Base-by-base conservation (phyloP, 2,113 vertebrate species). In the Anarhynchus alexandrinus region DNA sequence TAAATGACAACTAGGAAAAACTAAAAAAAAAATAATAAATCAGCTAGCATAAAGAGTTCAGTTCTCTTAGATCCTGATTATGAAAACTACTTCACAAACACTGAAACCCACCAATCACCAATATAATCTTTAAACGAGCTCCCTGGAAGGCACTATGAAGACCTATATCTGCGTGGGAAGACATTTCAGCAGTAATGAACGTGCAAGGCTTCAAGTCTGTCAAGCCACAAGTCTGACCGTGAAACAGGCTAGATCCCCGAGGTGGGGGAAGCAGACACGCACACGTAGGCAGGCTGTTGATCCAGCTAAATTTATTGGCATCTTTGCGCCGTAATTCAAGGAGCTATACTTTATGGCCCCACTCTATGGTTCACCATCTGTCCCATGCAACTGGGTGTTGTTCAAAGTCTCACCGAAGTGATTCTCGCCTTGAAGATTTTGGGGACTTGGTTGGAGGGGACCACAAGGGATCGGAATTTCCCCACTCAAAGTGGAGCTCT, bases 1-100 rank as follows among this genome's bases (percentile, higher is more conserved):
- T 86, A 95, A 92, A 82, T 70, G 85, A 90, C 90, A 89, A 96
- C 54, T 42, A 69, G 55, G 26, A 65, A 42, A 12, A 55, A 52
- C 11, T 3, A 67, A 27, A 18, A 42, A 12, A 42, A 42, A 42
- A 42, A 42, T 40, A 40, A 40, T 10, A 42, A 30, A 32, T 11
- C 61, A 69, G 6, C 40, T 49, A 17, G 43, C 52, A 95, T 29
- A 58, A 95, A 78, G 52, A 88, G 15, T 54, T 88, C 47, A 21
- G 12, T 42, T 82, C 14, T 72, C 58, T 95, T 54, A 83, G n/a
- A 89, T 86, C 8, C 34, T 32, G 47, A 52, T 81, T 57, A 80
- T 52, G 32, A 82, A 93, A 77, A 71, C 7, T 18, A 27, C 55
- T 82, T 93, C 61, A 40, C 42, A 66, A 94, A 76, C 82, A 66